A percentile compares a stretch with the other conserved stretches of the same genome.
Evolutionary conservation across 2,113 vertebrate species (phyloP).

Genomic region (Anthoscopus minutus): DNA sequence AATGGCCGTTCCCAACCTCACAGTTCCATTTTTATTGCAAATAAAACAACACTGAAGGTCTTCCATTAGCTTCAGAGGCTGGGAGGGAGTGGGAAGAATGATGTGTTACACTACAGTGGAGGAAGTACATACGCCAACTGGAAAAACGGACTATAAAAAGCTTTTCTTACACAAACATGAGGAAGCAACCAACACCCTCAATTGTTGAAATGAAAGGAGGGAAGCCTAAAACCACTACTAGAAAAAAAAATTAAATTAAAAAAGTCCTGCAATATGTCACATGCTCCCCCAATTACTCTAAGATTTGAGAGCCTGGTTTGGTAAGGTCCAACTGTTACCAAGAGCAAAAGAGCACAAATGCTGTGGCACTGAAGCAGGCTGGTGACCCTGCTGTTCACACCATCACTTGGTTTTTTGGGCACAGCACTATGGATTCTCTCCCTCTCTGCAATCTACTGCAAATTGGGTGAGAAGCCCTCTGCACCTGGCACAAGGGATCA

Average conservation of each 20-base stretch:
- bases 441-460: background rate
- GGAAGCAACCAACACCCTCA: constrained; percentile 67
- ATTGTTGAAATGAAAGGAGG: constrained; percentile 41
- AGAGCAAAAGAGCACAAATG: background rate
- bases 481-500: background rate
- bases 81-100: background rate
- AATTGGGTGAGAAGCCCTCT: background rate
- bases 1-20: background rate
- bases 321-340: background rate
- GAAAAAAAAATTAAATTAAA: background rate
- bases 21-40: background rate
- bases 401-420: background rate
- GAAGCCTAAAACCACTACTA: background rate
- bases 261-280: background rate
- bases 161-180: constrained; percentile 53
- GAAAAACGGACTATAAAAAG: constrained; percentile 58
- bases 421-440: background rate
- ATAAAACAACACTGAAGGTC: background rate
- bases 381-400: background rate
- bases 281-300: background rate
- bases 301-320: background rate
- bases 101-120: background rate
- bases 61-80: background rate
- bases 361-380: background rate
- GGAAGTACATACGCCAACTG: constrained; percentile 44